Base-by-base conservation (phyloP, 2,888 invertebrate species). In the Timema cristinae region DNA sequence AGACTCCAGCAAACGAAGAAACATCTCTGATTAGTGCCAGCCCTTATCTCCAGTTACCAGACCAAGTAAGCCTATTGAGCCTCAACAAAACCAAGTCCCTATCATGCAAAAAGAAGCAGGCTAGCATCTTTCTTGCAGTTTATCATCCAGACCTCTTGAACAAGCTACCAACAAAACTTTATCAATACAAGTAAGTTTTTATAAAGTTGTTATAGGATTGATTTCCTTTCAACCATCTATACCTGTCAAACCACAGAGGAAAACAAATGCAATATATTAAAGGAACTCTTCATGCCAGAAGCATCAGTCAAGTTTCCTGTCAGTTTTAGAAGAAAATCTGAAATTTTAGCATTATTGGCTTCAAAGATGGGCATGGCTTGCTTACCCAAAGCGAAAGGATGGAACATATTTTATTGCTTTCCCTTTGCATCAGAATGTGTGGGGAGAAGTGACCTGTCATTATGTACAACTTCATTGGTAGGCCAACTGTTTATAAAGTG, bases 251-350 rank as follows among this genome's bases (percentile, higher is more conserved):
- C 10, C n/a, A 52, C 54, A 13, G 54, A 52, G 11, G 54, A 52
- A 52, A 52, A 52, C 54, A 13, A 52, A 56, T 16, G 16, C 56
- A 56, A 1, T 7, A 11, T 56, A 56, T 56, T 56, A 10, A 56
- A 56, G n/a, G n/a, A 56, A 56, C 56, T 56, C 13, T 56, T 56
- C 10, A 13, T 56, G 56, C 56, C 56, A 56, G 7, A 56, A 56
- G 13, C 9, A 56, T 56, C 56, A 56, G 4, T 56, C n/a, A 11
- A 56, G 13, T 56, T 11, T 11, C 56, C 56, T 56, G n/a, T 8
- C 10, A 56, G 7, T 56, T 56, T 56, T 16, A 56, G 11, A 56
- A 11, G 56, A 56, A 56, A 56, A 56, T 8, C 10, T 56, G 16
- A 56, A 56, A 56, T 56, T 7, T 13, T 7, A 56, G 16, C 56